A percentile compares a stretch with the other conserved stretches of the same genome.
phyloP scores from a whole-genome alignment of 2,797 vertebrate species.

The Trematomus bernacchii region DNA sequence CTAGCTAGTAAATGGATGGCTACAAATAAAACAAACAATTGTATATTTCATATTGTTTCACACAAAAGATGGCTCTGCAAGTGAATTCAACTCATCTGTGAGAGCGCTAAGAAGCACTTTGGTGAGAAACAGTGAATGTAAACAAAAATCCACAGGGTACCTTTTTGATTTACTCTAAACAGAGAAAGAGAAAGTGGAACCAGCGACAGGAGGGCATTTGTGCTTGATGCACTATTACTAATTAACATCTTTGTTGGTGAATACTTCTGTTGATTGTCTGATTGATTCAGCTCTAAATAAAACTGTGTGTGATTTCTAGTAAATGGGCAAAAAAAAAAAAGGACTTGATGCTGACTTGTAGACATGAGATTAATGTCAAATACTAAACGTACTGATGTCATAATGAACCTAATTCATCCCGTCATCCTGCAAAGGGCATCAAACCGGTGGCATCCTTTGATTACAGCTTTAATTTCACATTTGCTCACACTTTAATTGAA shows the following conservation, averaged over 20 bases:
- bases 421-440: slow-evolving; percentile 23
- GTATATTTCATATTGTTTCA: not conserved
- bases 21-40: not conserved
- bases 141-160: not conserved
- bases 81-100: not conserved
- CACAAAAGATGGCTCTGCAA: not conserved
- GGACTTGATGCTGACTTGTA: not conserved
- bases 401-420: slow-evolving; percentile 11
- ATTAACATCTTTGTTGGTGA: not conserved
- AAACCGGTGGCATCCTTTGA: slow-evolving; percentile 26
- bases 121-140: not conserved
- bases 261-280: not conserved
- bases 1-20: not conserved
- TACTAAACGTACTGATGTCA: slow-evolving; percentile 20
- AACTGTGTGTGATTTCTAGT: not conserved
- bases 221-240: not conserved
- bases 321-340: slow-evolving; percentile 19
- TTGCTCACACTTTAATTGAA: slow-evolving; percentile 23
- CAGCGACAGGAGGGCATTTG: not conserved
- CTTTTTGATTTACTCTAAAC: not conserved
- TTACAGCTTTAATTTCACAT: slow-evolving; percentile 65
- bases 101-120: not conserved
- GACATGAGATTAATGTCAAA: slow-evolving; percentile 12
- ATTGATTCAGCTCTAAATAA: not conserved
- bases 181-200: not conserved